A percentile compares a stretch with the other conserved stretches of the same genome.
Evolutionary conservation across 2,888 invertebrate genomes (phyloP).

Genomic region (Drosophila conformis): DNA sequence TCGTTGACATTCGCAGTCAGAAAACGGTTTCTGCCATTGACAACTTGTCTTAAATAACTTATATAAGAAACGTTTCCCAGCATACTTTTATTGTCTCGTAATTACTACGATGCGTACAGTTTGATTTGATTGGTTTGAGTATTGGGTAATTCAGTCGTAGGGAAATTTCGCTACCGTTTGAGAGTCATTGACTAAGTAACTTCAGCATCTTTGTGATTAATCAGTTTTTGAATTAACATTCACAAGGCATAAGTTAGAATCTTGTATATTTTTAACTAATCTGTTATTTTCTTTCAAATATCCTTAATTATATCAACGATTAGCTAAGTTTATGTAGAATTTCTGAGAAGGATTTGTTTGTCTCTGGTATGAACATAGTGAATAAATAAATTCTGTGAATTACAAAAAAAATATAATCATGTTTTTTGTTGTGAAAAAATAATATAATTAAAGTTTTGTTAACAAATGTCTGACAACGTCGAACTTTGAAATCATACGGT

Average conservation of each 20-base stretch:
- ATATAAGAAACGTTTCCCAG: neutral
- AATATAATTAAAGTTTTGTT: neutral
- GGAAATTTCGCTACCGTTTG: constrained; percentile 9
- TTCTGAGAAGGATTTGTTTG: neutral
- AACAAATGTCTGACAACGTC: neutral
- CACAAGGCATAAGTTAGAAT: neutral
- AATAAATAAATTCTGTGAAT: neutral
- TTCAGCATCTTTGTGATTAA: too few species aligned
- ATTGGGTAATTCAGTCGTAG: constrained; percentile 11
- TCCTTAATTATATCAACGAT: neutral
- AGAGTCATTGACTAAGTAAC: neutral
- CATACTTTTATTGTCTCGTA: constrained; percentile 9
- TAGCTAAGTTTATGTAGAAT: neutral
- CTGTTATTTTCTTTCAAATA: neutral
- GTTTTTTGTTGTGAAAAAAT: neutral
- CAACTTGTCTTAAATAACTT: neutral
- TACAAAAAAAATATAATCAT: neutral
- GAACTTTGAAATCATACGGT: neutral
- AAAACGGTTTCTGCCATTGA: constrained; percentile 9
- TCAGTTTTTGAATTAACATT: neutral
- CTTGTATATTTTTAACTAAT: neutral
- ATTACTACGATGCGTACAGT: neutral
- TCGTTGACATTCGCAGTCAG: constrained; percentile 2
- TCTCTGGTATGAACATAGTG: neutral
- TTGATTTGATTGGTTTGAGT: constrained; percentile 10